Conservation (phyloP, 2,888 invertebrate genomes). For the Helleia helle region DNA sequence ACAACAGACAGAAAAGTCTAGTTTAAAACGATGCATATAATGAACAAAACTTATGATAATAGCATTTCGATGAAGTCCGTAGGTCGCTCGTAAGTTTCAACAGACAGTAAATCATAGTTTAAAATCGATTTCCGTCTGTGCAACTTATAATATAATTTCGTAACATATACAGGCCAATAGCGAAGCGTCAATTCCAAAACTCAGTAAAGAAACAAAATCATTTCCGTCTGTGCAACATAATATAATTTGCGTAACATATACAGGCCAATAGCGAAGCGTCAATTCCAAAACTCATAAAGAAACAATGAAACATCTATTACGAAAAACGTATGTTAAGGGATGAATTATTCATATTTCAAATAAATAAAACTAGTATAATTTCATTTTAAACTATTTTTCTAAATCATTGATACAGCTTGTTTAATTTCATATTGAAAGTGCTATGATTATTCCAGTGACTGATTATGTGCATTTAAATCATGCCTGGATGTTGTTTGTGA, state of each 20-base stretch:
- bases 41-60: slow-evolving; percentile 22
- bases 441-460: background rate
- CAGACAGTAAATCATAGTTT: slow-evolving; percentile 14
- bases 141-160: background rate
- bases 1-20: slow-evolving; percentile 52
- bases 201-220: too few relatives aligned
- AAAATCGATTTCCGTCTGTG: slow-evolving; percentile 1
- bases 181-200: slow-evolving; percentile 12
- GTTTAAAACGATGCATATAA: slow-evolving; percentile 36
- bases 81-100: slow-evolving; percentile 14
- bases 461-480: background rate
- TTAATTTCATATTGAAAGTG: too few relatives aligned
- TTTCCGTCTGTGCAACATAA: background rate
- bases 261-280: slow-evolving; percentile 14
- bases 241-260: slow-evolving; percentile 7
- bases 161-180: slow-evolving; percentile 14
- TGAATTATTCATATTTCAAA: too few relatives aligned
- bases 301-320: background rate
- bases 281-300: background rate
- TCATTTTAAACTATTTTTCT: too few relatives aligned
- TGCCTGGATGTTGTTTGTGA: background rate
- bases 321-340: background rate
- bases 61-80: slow-evolving; percentile 13
- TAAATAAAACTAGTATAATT: too few relatives aligned
- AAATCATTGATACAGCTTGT: too few relatives aligned